Evolutionary conservation across 2,113 vertebrate genomes (phyloP).

Genomic region (Mionectes macconnelli): DNA sequence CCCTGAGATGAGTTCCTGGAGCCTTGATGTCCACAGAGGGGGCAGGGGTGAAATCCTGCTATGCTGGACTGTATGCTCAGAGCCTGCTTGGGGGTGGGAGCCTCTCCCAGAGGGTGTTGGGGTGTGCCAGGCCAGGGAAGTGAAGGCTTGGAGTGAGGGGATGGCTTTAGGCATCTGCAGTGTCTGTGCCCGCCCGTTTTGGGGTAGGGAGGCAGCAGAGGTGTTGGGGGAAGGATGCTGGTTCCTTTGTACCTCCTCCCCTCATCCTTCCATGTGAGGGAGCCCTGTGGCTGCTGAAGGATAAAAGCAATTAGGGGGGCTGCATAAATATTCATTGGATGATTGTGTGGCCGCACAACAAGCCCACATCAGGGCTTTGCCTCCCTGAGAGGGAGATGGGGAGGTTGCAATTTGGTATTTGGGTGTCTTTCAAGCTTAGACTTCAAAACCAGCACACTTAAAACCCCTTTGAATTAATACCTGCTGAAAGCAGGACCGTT

Average conservation of each 20-base stretch:
- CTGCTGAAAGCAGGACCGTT: background rate
- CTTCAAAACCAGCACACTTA: conserved; percentile 35
- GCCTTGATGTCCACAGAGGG: too few species aligned
- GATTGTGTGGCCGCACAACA: background rate
- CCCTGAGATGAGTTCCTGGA: background rate
- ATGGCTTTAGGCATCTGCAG: rapidly evolving
- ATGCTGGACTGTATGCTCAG: rapidly evolving
- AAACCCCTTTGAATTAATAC: conserved; percentile 35
- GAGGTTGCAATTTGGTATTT: background rate
- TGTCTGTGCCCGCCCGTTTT: rapidly evolving
- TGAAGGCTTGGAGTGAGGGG: background rate
- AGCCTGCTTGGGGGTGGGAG: background rate
- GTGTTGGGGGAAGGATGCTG: background rate
- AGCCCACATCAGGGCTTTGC: background rate
- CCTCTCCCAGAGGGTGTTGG: background rate
- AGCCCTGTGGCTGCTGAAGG: background rate
- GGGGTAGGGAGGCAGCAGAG: background rate
- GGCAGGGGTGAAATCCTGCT: background rate
- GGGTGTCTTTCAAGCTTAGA: conserved; percentile 21
- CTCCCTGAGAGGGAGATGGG: background rate
- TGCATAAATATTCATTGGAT: conserved; percentile 39
- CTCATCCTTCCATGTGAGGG: background rate
- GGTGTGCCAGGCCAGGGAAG: background rate
- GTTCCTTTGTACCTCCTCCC: conserved; percentile 8
- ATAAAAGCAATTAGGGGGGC: conserved; percentile 7